Base-by-base conservation (phyloP, 2,797 vertebrate genomes). In the Orientallactaga sibirica region DNA sequence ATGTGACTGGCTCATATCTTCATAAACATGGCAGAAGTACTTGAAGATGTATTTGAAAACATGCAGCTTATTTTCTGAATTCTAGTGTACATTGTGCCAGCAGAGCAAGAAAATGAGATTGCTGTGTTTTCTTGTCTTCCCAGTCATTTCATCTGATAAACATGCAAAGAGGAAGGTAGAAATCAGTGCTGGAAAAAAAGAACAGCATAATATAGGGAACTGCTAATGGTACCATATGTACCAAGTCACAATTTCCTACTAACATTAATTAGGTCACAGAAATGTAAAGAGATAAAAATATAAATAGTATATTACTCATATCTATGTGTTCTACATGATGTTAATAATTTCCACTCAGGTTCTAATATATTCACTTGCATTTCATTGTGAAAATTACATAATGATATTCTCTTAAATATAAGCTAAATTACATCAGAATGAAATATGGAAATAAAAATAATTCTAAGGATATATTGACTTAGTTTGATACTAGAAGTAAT, bases 241-340 rank as follows among this genome's bases (percentile, higher is more conserved):
- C 66, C 68, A 61, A 70, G 14, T 43, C 91, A 82, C 41, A 90
- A 68, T 37, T 92, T 33, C n/a, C 16, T 55, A 58, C 11, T 67
- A 8, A 85, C 22, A 33, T 52, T 73, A 86, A 70, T 1, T 74
- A 66, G 5, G 10, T 37, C 24, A 27, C 0, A 77, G 1, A 9
- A 74, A 80, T 70, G 68, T 37, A 27, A 18, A 80, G 79, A 87
- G 2, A 76, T 29, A 16, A 19, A 62, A 93, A 88, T 95, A 96
- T 85, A 95, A 97, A 96, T 96, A 81, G 88, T 90, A 70, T 82
- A 78, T 81, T 86, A 27, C 61, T 96, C 97, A 97, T 96, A 78
- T 66, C 16, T 61, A 55, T 7, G 43, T 90, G 22, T 9, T 20
- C 86, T 37, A n/a, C 12, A 16, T 79, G 4, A 3, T 6, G 18